Evolutionary conservation across 53 echinoderm and acorn worm species (phyloP), one percentile per base, ranked within the genome.

Genomic region (Paracentrotus lividus): DNA sequence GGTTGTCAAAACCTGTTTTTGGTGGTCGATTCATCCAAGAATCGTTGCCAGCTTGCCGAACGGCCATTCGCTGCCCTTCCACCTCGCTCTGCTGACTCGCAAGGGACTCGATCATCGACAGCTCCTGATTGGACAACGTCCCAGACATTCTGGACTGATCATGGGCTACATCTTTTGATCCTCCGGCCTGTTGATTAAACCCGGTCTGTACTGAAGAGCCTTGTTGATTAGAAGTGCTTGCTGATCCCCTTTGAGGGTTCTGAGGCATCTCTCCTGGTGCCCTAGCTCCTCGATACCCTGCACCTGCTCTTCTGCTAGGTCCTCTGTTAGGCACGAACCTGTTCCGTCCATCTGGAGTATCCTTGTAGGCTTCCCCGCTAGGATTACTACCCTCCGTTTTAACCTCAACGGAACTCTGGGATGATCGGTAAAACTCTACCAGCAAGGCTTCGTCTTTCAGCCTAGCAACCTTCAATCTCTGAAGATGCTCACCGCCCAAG

Each of bases 21-120:
- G 24, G 59, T 59, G 59, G 77, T 42, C 43, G 81, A 0, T 81
- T 47, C 26, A n/a, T 47, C 47, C 81, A 81, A 45, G 45, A 27
- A 12, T n/a, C 81, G 24, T 24, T 14, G 38, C 27, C 26, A 27
- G 44, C 10, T 47, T 47, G 45, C 44, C 47, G 26, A n/a, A 8
- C 0, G 12, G 81, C 1, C 81, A 47, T 47, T 26, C 44, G 24
- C 24, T 81, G 24, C 24, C 47, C 72, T 72, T 72, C 81, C 0
- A 24, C n/a, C 81, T 81, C 81, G n/a, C n/a, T n/a, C n/a, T n/a
- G n/a, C 49, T 81, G 49, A 81, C 20, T 47, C n/a, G 81, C 81
- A 45, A 81, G 24, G n/a, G 81, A 45, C 81, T 81, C 81, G 13
- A 81, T 81, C 81, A 81, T 81, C 12, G 81, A 81, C 81, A 81